Evolutionary conservation across 2,797 vertebrate genomes (phyloP), one percentile per base, ranked within the genome.

Genomic region (Lindbergichthys nudifrons): DNA sequence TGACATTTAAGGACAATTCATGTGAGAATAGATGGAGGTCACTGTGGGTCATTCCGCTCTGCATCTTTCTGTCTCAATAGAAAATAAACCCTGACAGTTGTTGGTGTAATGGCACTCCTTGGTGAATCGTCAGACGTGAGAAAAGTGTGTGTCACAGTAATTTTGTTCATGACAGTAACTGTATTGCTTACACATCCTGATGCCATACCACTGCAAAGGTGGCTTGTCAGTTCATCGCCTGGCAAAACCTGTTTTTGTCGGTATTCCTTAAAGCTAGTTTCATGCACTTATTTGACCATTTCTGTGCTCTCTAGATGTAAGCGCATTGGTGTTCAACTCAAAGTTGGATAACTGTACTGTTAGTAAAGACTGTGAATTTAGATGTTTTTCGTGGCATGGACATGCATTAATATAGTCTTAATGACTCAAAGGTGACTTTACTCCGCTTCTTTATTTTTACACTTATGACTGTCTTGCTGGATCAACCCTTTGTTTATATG

Each of bases 311-410:
- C 95, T 97, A 92, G 91, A 94, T 97, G 96, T 98, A 97, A 97
- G 96, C 96, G 96, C 97, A 97, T 97, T 95, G 95, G 94, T 96
- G 96, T 96, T 96, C 93, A 96, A 96, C 95, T 94, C 91, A 86
- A 91, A 95, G 96, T 96, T 96, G 95, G 94, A 94, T 93, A 92
- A 95, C 95, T 96, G 96, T 98, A 96, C 94, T 95, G 96, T 94
- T 96, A 96, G 92, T 97, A 96, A 96, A 94, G 93, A 96, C 92
- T 96, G 96, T 96, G 96, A 96, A 92, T 95, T 93, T 97, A 94
- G 94, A 85, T 95, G 95, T 97, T 97, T 95, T 94, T 94, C 89
- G 97, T 99, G 96, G 97, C 98, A 99, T 99, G 98, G 95, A 96
- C 96, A 96, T 96, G 96, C 97, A 97, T 97, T 96, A 93, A 86